Evolutionary conservation across 2,888 invertebrate species (phyloP).

Genomic region (Nomada flava): DNA sequence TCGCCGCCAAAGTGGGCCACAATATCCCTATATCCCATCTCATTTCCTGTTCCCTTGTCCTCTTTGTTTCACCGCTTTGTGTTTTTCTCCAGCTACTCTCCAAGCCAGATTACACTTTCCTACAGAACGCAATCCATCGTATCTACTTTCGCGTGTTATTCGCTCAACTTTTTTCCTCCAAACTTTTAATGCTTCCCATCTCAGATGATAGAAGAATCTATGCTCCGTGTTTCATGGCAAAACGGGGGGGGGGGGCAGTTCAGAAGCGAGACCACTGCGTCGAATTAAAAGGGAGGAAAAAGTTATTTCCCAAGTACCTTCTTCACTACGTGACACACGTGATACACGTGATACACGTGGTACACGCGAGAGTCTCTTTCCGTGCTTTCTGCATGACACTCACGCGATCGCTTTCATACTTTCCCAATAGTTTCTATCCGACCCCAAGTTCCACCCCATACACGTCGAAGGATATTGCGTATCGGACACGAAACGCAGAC

Average conservation of each 20-base stretch:
- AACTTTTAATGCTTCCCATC: slow-evolving; percentile 18
- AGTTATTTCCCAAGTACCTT: neutral
- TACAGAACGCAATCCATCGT: neutral
- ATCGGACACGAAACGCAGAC: slow-evolving; percentile 49
- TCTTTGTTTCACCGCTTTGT: slow-evolving; percentile 25
- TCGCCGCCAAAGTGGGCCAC: slow-evolving; percentile 59
- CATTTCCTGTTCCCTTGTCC: slow-evolving; percentile 57
- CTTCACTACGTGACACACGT: slow-evolving; percentile 21
- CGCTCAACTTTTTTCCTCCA: neutral
- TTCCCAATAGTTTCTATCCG: slow-evolving; percentile 8
- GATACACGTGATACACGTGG: neutral
- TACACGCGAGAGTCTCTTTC: neutral
- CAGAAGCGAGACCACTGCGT: neutral
- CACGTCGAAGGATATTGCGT: slow-evolving; percentile 53
- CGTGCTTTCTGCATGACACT: neutral
- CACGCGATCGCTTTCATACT: slow-evolving; percentile 6
- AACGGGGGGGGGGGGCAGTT: neutral
- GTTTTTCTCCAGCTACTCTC: slow-evolving; percentile 10
- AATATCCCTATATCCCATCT: slow-evolving; percentile 56
- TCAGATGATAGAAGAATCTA: neutral
- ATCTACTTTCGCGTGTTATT: slow-evolving; percentile 35
- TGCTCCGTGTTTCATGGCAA: neutral
- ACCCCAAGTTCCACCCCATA: slow-evolving; percentile 27
- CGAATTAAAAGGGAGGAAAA: neutral
- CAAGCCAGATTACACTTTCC: slow-evolving; percentile 14